Evolutionary conservation across 2,888 invertebrate genomes (phyloP).

Genomic region (Boloria selene): DNA sequence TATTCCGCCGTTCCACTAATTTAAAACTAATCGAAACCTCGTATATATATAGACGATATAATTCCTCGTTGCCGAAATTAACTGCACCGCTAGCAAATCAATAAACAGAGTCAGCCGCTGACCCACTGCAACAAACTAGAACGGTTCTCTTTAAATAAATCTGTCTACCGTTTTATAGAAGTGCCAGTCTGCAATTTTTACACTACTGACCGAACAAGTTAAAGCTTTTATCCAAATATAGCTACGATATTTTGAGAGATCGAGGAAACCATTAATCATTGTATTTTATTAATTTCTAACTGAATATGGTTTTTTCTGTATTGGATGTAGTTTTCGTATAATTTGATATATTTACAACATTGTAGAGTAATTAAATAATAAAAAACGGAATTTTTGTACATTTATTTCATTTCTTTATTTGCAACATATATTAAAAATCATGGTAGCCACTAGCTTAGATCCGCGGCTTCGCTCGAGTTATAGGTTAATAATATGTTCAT

Average conservation of each 20-base stretch:
- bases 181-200: constrained; percentile 60
- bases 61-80: constrained; percentile 70
- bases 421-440: too few species aligned
- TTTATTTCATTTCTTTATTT: too few species aligned
- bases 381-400: too few species aligned
- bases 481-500: too few species aligned
- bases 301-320: not conserved
- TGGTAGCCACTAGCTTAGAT: too few species aligned
- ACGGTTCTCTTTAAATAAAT: constrained; percentile 71
- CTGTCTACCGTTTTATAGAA: constrained; percentile 66
- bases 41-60: constrained; percentile 3
- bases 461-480: too few species aligned
- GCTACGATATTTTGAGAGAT: constrained; percentile 12
- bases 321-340: too few species aligned
- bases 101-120: constrained; percentile 71
- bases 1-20: constrained; percentile 15
- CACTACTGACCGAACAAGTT: constrained; percentile 51
- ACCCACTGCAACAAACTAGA: constrained; percentile 72
- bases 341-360: too few species aligned
- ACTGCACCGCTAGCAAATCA: constrained; percentile 71
- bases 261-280: constrained; percentile 3
- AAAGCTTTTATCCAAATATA: constrained; percentile 54
- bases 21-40: constrained; percentile 17
- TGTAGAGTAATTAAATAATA: too few species aligned
- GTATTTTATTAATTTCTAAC: not conserved